A percentile compares a stretch with the other conserved stretches of the same genome.
These are phyloP conservation scores for Oryctes rhinoceros DNA, from an alignment of 1,140 invertebrate species.

Conservation along the genomic window DNA sequence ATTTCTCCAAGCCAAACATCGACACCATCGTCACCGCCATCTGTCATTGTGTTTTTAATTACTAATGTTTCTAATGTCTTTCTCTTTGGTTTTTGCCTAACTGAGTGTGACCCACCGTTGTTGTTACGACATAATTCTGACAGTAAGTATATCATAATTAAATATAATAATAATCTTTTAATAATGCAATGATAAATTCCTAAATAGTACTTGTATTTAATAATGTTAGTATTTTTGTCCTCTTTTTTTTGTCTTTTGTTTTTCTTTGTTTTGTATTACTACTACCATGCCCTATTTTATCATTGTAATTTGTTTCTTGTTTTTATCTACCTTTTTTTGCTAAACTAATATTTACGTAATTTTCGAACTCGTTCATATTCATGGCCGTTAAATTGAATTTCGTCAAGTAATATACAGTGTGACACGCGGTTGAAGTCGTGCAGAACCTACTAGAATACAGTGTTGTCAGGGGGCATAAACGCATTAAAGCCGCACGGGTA, in stretches of 20 bases:
- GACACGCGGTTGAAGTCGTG: too few relatives aligned
- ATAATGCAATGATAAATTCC: neutral
- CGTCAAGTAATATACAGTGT: too few relatives aligned
- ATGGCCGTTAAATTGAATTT: too few relatives aligned
- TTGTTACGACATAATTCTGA: slow-evolving; percentile 50
- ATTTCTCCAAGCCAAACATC: too few relatives aligned
- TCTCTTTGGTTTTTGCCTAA: slow-evolving; percentile 62
- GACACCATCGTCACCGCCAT: too few relatives aligned
- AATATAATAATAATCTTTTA: slow-evolving; percentile 44
- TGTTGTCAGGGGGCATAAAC: too few relatives aligned
- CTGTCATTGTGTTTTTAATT: slow-evolving; percentile 35
- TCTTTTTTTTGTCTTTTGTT: too few relatives aligned
- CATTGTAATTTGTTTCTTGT: slow-evolving; percentile 29
- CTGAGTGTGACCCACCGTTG: slow-evolving; percentile 58
- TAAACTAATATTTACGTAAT: too few relatives aligned
- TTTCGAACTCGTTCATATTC: too few relatives aligned
- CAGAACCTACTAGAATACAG: too few relatives aligned
- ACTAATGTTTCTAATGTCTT: slow-evolving; percentile 58
- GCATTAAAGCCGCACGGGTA: too few relatives aligned
- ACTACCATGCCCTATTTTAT: neutral
- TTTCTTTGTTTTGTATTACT: neutral
- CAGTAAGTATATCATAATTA: slow-evolving; percentile 58
- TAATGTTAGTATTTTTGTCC: too few relatives aligned
- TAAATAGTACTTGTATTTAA: neutral
- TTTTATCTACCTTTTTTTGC: neutral